Base-by-base conservation (phyloP, 1,140 invertebrate species). In the Campodea augens region DNA sequence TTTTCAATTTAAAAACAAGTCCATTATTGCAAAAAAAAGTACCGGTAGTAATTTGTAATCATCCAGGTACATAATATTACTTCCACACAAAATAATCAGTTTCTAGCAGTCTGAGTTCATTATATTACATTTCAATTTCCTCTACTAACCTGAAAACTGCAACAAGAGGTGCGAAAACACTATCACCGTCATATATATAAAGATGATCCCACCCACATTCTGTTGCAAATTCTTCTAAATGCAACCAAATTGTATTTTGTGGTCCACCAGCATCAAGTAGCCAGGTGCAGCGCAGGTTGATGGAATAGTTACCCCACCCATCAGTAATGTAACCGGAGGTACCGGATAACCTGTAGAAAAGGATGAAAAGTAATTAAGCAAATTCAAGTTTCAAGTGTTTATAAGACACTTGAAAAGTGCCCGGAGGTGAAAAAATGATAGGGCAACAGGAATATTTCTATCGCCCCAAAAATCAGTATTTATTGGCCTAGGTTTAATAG, bases 191-290 rank as follows among this genome's bases (percentile, higher is more conserved):
- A 62, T 87, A 96, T 46, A 98, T 81, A 65, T 96, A 97, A 48
- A 98, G 68, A 65, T 96, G 88, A 71, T 98, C 92, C 91, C 91
- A 97, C 38, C 87, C 86, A 64, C 91, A 98, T 72, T 97, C 91
- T 0, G 91, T 96, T 36, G 88, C 86, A 66, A 97, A 96, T 62
- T 89, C 82, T 53, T 87, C 79, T 45, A 91, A 67, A 57, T 87
- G 74, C 49, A 91, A 71, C 1, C 83, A 72, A 51, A 90, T 77
- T 10, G 74, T 70, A 2, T 75, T 68, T 38, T 72, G 52, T 5
- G 56, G 51, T 42, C 62, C 59, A 43, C 68, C 65, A 43, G 73
- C 74, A 61, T 88, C 81, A 48, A 98, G 81, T 51, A 98, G 63
- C 91, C 92, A 98, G 45, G 85, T 88, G 60, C 92, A 98, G 62